Percentiles rank a stretch among this genome's conserved stretches.
Conservation (phyloP, 1,140 invertebrate species). For the Meloidogyne hapla region DNA sequence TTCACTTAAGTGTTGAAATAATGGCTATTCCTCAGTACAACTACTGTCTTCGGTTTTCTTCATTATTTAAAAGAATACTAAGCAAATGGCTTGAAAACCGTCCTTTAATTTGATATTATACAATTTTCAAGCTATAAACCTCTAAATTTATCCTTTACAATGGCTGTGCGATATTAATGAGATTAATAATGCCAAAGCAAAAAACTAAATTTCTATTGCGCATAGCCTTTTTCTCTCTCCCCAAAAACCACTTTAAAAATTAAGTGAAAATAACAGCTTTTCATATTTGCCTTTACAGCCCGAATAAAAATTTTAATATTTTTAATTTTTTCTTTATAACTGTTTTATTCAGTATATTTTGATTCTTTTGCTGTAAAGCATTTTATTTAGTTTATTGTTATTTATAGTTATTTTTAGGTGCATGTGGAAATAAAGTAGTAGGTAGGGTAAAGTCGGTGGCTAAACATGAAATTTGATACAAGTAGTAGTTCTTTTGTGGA, state of each 20-base stretch:
- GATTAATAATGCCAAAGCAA: too few relatives aligned
- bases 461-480: constrained; percentile 6
- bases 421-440: not conserved
- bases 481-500: too few relatives aligned
- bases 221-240: too few relatives aligned
- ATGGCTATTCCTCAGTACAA: not conserved
- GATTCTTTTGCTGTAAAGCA: not conserved
- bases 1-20: constrained; percentile 20
- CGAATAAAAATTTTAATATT: not conserved
- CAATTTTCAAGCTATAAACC: not conserved
- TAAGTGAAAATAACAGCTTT: not conserved
- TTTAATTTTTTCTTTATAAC: too few relatives aligned
- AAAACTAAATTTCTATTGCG: too few relatives aligned
- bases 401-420: not conserved
- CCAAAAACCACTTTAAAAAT: not conserved
- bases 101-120: not conserved
- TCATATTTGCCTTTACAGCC: not conserved
- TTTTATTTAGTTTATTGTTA: not conserved
- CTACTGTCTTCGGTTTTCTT: not conserved
- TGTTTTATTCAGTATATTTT: not conserved
- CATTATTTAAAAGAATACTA: not conserved
- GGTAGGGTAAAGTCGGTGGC: not conserved
- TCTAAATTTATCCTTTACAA: not conserved
- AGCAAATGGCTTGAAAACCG: too few relatives aligned
- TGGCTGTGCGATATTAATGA: too few relatives aligned